Evolutionary conservation across 1,140 invertebrate genomes (phyloP), one percentile per base, ranked within the genome.

Genomic region (Luehdorfia chinensis): DNA sequence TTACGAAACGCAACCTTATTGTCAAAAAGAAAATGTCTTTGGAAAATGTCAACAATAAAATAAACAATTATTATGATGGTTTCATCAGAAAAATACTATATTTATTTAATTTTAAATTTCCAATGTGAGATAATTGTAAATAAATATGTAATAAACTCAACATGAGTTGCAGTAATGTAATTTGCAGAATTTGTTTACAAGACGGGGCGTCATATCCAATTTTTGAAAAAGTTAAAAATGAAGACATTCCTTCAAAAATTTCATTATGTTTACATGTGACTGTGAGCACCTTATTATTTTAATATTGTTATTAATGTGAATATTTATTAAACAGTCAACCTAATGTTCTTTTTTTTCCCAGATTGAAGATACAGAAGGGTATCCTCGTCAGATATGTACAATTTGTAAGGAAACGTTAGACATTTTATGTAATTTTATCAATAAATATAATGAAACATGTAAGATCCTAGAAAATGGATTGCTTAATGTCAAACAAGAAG

Each of bases 291-390:
- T 12, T 47, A 11, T 27, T 33, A 25, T 5, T 36, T 18, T 19
- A 12, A 8, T 39, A 28, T 32, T 36, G 12, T 37, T 21, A 37
- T 28, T 13, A 9, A 36, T 9, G 6, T 16, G 23, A 13, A 4
- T 16, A 12, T 25, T 11, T 7, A 18, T 12, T 21, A 8, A 27
- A 8, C 6, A 37, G 11, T 11, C 7, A 14, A 1, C 25, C n/a
- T 46, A 44, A 8, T 50, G 15, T 47, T 39, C 7, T 39, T 30
- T 23, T 28, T 49, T 31, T 75, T 77, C n/a, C 34, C 65, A 84
- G 80, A 61, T 84, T 47, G 66, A 77, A 59, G 73, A 84, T 33
- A 47, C 72, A 33, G 63, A 75, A 16, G 75, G 78, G 7, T 80
- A 70, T 27, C 80, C 80, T 27, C 50, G 59, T 21, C 59, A 55